Conservation (phyloP, 2,797 vertebrate genomes). For the Pseudopleuronectes americanus region DNA sequence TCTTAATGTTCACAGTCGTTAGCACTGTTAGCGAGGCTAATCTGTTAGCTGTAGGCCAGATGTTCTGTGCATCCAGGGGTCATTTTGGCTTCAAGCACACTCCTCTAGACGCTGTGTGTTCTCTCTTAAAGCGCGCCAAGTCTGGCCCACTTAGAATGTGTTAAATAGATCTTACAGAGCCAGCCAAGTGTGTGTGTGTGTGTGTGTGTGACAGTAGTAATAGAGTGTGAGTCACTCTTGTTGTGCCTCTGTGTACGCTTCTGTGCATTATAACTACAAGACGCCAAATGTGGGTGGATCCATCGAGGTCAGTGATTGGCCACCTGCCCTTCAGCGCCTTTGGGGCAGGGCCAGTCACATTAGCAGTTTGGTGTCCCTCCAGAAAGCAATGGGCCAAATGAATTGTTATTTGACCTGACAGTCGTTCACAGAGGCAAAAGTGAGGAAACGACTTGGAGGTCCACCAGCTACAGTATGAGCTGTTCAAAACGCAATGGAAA, state of each 20-base stretch:
- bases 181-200: conserved; percentile 29
- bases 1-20: conserved; percentile 44
- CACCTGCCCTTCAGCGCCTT: conserved; percentile 31
- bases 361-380: conserved; percentile 51
- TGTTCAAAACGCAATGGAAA: conserved; percentile 26
- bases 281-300: conserved; percentile 43
- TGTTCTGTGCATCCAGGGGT: conserved; percentile 53
- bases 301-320: conserved; percentile 61
- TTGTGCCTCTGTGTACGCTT: conserved; percentile 1
- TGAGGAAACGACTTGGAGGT: conserved; percentile 48
- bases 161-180: conserved; percentile 55
- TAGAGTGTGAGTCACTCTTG: not conserved
- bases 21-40: conserved; percentile 52
- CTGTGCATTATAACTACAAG: conserved; percentile 23
- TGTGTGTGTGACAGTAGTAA: not conserved
- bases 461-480: conserved; percentile 14
- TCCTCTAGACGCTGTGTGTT: conserved; percentile 37
- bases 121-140: conserved; percentile 46
- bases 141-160: conserved; percentile 54
- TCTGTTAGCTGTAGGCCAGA: conserved; percentile 60
- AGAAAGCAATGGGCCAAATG: conserved; percentile 52
- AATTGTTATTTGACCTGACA: conserved; percentile 54
- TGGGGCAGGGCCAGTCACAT: conserved; percentile 59
- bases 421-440: conserved; percentile 45
- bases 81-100: conserved; percentile 41